Evolutionary conservation across 2,888 invertebrate genomes (phyloP).

Genomic region (Limnephilus rhombicus): DNA sequence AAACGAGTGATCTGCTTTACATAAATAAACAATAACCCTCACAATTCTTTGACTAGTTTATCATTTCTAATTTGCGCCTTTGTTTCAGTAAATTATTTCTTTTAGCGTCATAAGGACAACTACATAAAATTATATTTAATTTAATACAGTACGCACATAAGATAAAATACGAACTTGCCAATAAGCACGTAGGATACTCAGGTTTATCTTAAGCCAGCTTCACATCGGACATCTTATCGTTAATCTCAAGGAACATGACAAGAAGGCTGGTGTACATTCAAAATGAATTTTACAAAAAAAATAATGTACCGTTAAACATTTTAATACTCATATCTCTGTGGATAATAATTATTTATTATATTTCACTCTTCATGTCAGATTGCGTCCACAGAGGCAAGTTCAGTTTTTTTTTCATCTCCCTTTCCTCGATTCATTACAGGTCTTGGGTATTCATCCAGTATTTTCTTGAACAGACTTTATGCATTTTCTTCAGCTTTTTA

Average conservation of each 20-base stretch:
- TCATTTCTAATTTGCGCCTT: not conserved
- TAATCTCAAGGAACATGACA: conserved; percentile 40
- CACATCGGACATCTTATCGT: conserved; percentile 48
- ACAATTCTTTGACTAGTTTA: not conserved
- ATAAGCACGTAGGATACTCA: conserved; percentile 10
- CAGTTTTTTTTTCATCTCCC: too few relatives aligned
- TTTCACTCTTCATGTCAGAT: too few relatives aligned
- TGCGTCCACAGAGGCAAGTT: too few relatives aligned
- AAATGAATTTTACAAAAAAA: not conserved
- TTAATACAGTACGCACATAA: not conserved
- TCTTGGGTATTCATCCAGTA: too few relatives aligned
- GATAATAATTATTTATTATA: too few relatives aligned
- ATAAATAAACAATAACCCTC: not conserved
- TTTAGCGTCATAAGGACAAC: not conserved
- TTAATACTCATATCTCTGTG: too few relatives aligned
- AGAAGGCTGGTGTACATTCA: not conserved
- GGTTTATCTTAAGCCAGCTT: conserved; percentile 41
- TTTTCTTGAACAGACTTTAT: too few relatives aligned
- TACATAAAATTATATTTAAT: not conserved
- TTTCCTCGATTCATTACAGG: too few relatives aligned
- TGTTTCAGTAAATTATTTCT: not conserved
- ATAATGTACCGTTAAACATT: too few relatives aligned
- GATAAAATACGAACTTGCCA: not conserved
- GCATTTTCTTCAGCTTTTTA: too few relatives aligned
- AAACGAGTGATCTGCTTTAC: not conserved